These are phyloP conservation scores for Amphiura filiformis DNA, from an alignment of 35 echinoderm and acorn worm species.

Conservation along the genomic window DNA sequence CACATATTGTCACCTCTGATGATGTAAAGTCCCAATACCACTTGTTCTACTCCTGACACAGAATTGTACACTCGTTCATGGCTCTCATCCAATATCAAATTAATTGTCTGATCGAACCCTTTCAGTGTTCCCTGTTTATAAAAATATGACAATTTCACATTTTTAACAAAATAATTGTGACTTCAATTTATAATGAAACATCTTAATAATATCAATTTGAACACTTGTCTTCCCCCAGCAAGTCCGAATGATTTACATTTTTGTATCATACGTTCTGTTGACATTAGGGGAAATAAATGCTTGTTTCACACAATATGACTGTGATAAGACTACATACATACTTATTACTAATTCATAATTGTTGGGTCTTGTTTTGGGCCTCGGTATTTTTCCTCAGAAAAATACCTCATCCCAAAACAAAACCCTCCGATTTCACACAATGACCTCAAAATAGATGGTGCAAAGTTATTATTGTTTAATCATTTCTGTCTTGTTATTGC, in stretches of 20 bases:
- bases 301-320: too few species aligned
- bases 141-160: neutral
- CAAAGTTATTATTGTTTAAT: too few species aligned
- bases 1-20: slow-evolving; percentile 99
- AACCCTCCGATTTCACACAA: too few species aligned
- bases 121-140: slow-evolving; percentile 82
- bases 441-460: too few species aligned
- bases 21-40: slow-evolving; percentile 90
- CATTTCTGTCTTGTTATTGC: too few species aligned
- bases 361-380: too few species aligned
- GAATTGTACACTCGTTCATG: slow-evolving; percentile 96
- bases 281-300: too few species aligned
- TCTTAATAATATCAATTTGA: neutral
- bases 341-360: too few species aligned
- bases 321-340: too few species aligned
- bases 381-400: too few species aligned
- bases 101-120: slow-evolving; percentile 98
- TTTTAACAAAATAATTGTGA: neutral
- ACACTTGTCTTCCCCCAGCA: neutral
- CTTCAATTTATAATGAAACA: neutral
- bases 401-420: too few species aligned
- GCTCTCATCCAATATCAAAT: slow-evolving; percentile 93
- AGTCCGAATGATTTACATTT: neutral
- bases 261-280: too few species aligned
- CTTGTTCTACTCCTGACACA: slow-evolving; percentile 78